Percentiles rank a stretch among this genome's conserved stretches.
Evolutionary conservation across 2,113 vertebrate genomes (phyloP).

Genomic region (Sus scrofa): T2T-Sscrofa CM000819.6:140142501-140143000

Average conservation of each 20-base stretch:
- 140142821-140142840: not conserved
- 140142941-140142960: not conserved
- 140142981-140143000: not conserved
- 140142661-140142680: not conserved
- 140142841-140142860: not conserved
- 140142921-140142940: not conserved
- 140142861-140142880: not conserved
- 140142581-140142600: conserved; percentile 65
- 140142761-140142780: conserved; percentile 72
- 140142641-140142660: conserved; percentile 75
- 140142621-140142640: conserved; percentile 59
- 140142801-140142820: conserved; percentile 3
- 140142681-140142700: conserved; percentile 64
- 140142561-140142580: conserved; percentile 73
- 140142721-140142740: not conserved
- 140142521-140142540: conserved; percentile 46
- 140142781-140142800: conserved; percentile 56
- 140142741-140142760: conserved; percentile 64
- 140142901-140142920: not conserved
- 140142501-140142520: conserved; percentile 40
- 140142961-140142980: not conserved
- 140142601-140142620: conserved; percentile 47
- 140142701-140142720: conserved; percentile 30
- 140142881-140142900: not conserved
- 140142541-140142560: conserved; percentile 38